Evolutionary conservation across 2,888 invertebrate species (phyloP), one percentile per base, ranked within the genome.

Genomic region (Nipponacmea schrenckii): DNA sequence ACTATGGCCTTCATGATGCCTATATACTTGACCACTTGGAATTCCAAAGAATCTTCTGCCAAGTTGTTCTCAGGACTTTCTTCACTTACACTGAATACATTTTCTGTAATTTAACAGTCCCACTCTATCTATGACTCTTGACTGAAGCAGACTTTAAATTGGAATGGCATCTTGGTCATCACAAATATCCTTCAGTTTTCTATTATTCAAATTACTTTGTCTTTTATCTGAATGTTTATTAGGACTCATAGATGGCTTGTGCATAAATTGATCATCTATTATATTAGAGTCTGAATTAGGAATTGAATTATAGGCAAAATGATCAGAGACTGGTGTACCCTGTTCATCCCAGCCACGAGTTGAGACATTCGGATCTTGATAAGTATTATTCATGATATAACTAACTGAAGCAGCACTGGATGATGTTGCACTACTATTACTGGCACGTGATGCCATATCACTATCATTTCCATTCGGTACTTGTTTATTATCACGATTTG

Each of bases 191-290:
- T 63, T 68, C 14, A 72, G 72, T 15, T 66, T 65, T 46, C 66
- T 50, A 62, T 72, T 66, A 26, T 68, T 65, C 31, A 56, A 46
- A 31, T 27, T 66, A 15, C 3, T 14, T 24, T 56, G 39, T 45
- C 45, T 69, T 10, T 27, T 56, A 56, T 56, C 56, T 14, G 56
- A 24, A 39, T 39, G 39, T 44, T 64, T 72, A 46, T 39, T 64
- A 62, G 71, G 71, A 39, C 68, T 64, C 20, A 56, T 24, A 56
- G 56, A 24, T 24, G 56, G 56, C 63, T 65, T 65, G 64, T 72
- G 71, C 71, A 72, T 72, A 62, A 72, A 72, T 64, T 72, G 68
- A 24, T 72, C 71, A n/a, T 64, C 62, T 5, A 72, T 45, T n/a
- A 64, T 64, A 65, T 68, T 50, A 27, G 68, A 68, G 27, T 72